These are phyloP conservation scores for Serrognathus titanus DNA, from an alignment of 2,888 invertebrate species.

Conservation along the genomic window DNA sequence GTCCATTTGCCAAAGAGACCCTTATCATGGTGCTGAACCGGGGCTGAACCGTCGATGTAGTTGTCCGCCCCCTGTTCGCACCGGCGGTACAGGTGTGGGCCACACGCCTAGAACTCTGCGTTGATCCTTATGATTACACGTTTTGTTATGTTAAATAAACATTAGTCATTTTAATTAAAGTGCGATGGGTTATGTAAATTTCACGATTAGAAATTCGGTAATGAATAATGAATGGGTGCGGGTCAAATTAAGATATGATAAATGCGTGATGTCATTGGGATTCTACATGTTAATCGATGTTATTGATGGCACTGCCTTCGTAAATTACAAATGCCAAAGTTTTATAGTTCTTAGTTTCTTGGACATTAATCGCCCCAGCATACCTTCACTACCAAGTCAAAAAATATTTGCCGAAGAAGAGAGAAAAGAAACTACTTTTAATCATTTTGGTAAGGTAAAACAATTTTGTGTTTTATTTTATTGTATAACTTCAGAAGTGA, in stretches of 20 bases:
- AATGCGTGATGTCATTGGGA: constrained; percentile 36
- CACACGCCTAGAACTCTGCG: constrained; percentile 39
- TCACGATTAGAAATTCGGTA: constrained; percentile 32
- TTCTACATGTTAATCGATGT: constrained; percentile 30
- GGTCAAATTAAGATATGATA: constrained; percentile 42
- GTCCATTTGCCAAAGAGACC: constrained; percentile 9
- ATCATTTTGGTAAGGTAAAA: too few species aligned
- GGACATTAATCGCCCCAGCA: too few species aligned
- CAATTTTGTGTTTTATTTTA: too few species aligned
- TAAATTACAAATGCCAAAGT: too few species aligned
- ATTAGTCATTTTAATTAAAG: constrained; percentile 49
- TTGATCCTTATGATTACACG: constrained; percentile 46
- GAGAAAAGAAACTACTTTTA: too few species aligned
- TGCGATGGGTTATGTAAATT: constrained; percentile 44
- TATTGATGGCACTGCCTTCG: constrained; percentile 24
- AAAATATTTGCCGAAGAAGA: too few species aligned
- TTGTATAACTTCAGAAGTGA: too few species aligned
- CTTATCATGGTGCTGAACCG: constrained; percentile 22
- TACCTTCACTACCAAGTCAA: too few species aligned
- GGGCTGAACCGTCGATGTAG: constrained; percentile 17
- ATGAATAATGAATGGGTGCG: constrained; percentile 40
- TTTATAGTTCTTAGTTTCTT: too few species aligned
- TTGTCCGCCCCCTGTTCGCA: constrained; percentile 33
- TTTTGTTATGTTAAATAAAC: constrained; percentile 49
- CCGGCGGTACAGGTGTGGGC: constrained; percentile 41